A percentile compares a stretch with the other conserved stretches of the same genome.
Evolutionary conservation across 1,140 invertebrate species (phyloP).

Genomic region (Batillaria attramentaria): DNA sequence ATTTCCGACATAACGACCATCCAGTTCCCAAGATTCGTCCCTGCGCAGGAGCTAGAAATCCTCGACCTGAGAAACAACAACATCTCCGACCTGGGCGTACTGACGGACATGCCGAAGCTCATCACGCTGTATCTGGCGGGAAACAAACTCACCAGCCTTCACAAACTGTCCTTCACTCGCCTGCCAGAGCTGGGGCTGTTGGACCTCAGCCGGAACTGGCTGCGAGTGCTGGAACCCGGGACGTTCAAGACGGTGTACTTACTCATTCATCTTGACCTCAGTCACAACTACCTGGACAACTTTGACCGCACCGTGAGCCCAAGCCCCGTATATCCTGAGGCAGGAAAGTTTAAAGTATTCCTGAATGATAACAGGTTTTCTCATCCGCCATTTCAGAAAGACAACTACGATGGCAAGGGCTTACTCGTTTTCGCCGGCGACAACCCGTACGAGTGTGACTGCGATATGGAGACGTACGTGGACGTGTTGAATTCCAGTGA

Average conservation of each 20-base stretch:
- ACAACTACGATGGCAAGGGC: not conserved
- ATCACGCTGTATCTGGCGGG: not conserved
- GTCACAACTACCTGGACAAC: constrained; percentile 6
- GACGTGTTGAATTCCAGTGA: not conserved
- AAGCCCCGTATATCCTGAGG: too few species aligned
- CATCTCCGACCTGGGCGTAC: constrained; percentile 15
- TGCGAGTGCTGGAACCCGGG: constrained; percentile 12
- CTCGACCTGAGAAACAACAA: constrained; percentile 24
- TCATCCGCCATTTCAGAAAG: constrained; percentile 5
- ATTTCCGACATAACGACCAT: constrained; percentile 10
- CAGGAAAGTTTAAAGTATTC: not conserved
- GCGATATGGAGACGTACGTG: not conserved
- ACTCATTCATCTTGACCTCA: not conserved
- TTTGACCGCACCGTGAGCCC: constrained; percentile 16
- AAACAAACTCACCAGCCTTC: constrained; percentile 1
- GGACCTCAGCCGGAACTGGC: constrained; percentile 18
- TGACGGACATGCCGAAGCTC: constrained; percentile 2
- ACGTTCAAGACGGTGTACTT: not conserved
- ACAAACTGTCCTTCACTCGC: constrained; percentile 23
- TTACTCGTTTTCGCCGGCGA: constrained; percentile 3
- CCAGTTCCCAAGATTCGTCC: constrained; percentile 16
- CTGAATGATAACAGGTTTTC: constrained; percentile 20
- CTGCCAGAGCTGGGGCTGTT: not conserved
- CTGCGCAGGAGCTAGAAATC: not conserved
- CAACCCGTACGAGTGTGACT: constrained; percentile 26